Evolutionary conservation across 2,888 invertebrate genomes (phyloP).

Genomic region (Amphipyra berbera): DNA sequence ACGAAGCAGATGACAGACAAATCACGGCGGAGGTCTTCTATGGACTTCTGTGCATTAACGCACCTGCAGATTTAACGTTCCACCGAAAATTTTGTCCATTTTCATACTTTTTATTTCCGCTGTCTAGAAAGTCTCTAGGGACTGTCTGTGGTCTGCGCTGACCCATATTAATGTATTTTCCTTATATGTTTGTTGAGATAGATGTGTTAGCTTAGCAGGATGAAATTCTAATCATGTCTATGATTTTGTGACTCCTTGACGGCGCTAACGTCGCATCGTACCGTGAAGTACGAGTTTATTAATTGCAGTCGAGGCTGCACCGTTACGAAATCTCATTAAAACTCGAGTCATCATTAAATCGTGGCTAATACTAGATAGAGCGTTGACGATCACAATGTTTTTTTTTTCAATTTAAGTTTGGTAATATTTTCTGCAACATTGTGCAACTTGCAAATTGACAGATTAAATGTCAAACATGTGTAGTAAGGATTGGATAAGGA

Average conservation of each 20-base stretch:
- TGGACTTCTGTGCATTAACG: too few relatives aligned
- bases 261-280: conserved; percentile 1
- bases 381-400: conserved; percentile 7
- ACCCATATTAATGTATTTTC: too few relatives aligned
- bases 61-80: too few relatives aligned
- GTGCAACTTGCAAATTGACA: conserved; percentile 42
- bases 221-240: background rate
- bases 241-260: conserved; percentile 4
- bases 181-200: too few relatives aligned
- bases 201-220: too few relatives aligned
- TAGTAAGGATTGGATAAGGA: conserved; percentile 6
- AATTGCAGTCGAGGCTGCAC: conserved; percentile 23
- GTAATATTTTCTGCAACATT: background rate
- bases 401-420: conserved; percentile 9
- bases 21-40: too few relatives aligned
- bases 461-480: conserved; percentile 40
- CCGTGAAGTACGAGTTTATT: conserved; percentile 10
- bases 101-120: too few relatives aligned
- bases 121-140: too few relatives aligned
- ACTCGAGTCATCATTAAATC: conserved; percentile 13
- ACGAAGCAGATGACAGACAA: too few relatives aligned
- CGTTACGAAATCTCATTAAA: conserved; percentile 38
- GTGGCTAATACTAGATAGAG: conserved; percentile 27
- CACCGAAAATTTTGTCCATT: too few relatives aligned
- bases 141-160: too few relatives aligned